phyloP scores from a whole-genome alignment of 2,113 vertebrate genomes.

The Diphyllodes magnificus region DNA sequence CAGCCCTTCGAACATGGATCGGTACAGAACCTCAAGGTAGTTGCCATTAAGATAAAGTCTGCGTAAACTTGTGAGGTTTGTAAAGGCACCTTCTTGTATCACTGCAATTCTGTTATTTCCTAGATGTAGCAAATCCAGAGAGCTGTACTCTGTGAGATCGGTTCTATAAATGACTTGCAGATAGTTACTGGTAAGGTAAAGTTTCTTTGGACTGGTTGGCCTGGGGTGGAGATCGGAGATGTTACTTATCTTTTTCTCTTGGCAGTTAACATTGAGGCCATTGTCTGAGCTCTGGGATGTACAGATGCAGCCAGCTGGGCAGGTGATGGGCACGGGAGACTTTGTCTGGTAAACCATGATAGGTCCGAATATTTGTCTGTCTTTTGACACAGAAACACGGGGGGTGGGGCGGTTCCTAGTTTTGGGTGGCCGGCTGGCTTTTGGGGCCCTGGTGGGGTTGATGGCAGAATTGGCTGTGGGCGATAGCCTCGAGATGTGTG shows the following conservation, averaged over 20 bases:
- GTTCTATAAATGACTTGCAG: slow-evolving; percentile 86
- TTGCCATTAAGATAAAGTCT: slow-evolving; percentile 97
- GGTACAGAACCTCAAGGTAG: slow-evolving; percentile 91
- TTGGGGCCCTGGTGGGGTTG: slow-evolving; percentile 84
- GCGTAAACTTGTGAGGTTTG: slow-evolving; percentile 91
- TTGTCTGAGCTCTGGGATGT: slow-evolving; percentile 93
- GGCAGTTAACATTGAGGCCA: slow-evolving; percentile 93
- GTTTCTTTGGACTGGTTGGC: slow-evolving; percentile 94
- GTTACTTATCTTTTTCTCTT: slow-evolving; percentile 92
- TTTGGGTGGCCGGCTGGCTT: slow-evolving; percentile 91
- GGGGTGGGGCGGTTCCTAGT: slow-evolving; percentile 91
- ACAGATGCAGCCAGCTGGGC: slow-evolving; percentile 89
- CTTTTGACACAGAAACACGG: slow-evolving; percentile 84
- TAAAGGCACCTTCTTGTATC: slow-evolving; percentile 94
- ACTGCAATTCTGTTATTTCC: slow-evolving; percentile 94
- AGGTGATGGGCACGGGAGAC: slow-evolving; percentile 88
- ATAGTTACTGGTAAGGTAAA: slow-evolving; percentile 96
- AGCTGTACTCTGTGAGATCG: slow-evolving; percentile 87
- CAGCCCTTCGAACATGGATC: slow-evolving; percentile 87
- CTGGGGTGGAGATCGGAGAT: slow-evolving; percentile 91
- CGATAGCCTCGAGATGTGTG: slow-evolving; percentile 75
- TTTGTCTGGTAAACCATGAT: slow-evolving; percentile 99
- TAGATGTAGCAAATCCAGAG: slow-evolving; percentile 91
- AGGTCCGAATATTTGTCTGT: slow-evolving; percentile 93
- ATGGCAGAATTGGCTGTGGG: slow-evolving; percentile 84